Evolutionary conservation across 2,888 invertebrate species (phyloP).

Genomic region (Rhogogaster chlorosoma): DNA sequence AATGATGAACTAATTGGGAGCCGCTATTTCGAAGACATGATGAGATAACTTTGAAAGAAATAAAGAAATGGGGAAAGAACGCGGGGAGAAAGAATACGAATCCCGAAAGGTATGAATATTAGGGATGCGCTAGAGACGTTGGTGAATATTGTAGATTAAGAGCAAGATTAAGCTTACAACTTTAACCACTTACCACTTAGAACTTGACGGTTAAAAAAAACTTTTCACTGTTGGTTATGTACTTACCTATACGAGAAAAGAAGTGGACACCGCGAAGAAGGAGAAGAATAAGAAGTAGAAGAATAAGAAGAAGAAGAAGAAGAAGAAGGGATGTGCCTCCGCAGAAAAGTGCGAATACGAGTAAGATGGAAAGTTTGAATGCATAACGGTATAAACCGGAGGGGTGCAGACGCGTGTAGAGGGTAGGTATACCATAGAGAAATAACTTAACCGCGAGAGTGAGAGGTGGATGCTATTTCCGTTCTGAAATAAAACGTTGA

Average conservation of each 20-base stretch:
- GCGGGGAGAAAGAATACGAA: background rate
- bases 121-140: background rate
- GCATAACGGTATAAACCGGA: slow-evolving; percentile 40
- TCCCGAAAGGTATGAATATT: background rate
- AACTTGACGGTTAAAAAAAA: slow-evolving; percentile 36
- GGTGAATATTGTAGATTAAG: slow-evolving; percentile 37
- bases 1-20: background rate
- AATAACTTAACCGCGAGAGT: slow-evolving; percentile 34
- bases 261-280: slow-evolving; percentile 20
- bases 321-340: background rate
- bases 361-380: slow-evolving; percentile 51
- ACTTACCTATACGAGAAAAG: slow-evolving; percentile 26
- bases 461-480: slow-evolving; percentile 15
- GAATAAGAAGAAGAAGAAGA: background rate
- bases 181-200: slow-evolving; percentile 51
- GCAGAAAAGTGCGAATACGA: slow-evolving; percentile 36
- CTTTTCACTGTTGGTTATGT: background rate
- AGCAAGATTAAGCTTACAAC: slow-evolving; percentile 47
- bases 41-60: background rate
- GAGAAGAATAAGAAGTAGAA: background rate
- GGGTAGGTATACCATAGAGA: background rate
- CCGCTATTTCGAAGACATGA: no score
- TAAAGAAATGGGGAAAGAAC: background rate
- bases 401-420: background rate
- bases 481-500: background rate